Evolutionary conservation across 2,888 invertebrate genomes (phyloP), one percentile per base, ranked within the genome.

Genomic region (Cancer borealis): DNA sequence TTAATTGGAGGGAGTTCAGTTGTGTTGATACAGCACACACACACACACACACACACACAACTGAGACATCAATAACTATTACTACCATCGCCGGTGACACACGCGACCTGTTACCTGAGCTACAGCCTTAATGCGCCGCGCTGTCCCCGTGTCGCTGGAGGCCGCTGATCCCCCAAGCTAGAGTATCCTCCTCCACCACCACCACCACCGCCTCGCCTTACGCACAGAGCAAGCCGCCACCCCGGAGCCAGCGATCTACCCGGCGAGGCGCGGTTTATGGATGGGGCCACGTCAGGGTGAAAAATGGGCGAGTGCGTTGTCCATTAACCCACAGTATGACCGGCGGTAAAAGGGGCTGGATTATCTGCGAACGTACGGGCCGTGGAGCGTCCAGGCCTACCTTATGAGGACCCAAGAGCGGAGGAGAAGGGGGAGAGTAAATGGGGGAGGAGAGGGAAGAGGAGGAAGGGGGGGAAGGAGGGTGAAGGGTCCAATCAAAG

Each of bases 221-320:
- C 39, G 84, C n/a, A 84, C 84, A 3, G 84, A 30, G 84, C 30
- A 10, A 30, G 12, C 84, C 30, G 26, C 39, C 14, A 39, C 17
- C 91, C 87, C 92, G 87, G 92, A 87, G 92, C 30, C 21, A 6
- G n/a, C 39, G 12, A 45, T 39, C 92, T 84, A 87, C 92, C 92
- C 54, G 92, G 39, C 92, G 79, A 12, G 92, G 45, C 92, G 8
- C 87, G 30, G 84, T 8, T 92, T 92, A 92, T 92, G 92, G 92
- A 92, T 92, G 92, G 87, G 87, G 87, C 39, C 54, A 17, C 87
- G 92, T 92, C 92, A 47, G 45, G 54, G 87, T 87, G 87, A 92
- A 92, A 92, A 92, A 91, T 60, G 91, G 91, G 60, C 66, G 66
- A 91, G 91, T 66, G 66, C 45, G 66, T 45, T 91, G 91, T 91